Conservation (phyloP, 2,113 vertebrate species). For the Oryzias curvinotus region DNA sequence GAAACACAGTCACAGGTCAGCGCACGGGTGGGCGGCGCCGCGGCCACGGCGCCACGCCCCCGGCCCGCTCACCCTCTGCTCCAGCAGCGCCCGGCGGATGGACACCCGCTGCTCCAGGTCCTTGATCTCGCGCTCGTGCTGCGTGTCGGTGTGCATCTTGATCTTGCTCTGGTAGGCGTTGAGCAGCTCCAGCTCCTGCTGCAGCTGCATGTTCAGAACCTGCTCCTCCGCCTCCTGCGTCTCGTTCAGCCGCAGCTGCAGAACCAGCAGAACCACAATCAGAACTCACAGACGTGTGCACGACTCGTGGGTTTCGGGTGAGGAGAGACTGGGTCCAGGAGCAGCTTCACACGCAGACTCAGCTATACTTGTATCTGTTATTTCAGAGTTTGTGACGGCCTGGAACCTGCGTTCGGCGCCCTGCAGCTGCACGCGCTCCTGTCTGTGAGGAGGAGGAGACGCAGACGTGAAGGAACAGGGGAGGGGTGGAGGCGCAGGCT, state of each 20-base stretch:
- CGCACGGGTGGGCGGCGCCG: background rate
- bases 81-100: slow-evolving; percentile 86
- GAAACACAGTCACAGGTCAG: slow-evolving; percentile 5
- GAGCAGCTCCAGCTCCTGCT: slow-evolving; percentile 90
- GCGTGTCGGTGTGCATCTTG: slow-evolving; percentile 89
- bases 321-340: no score
- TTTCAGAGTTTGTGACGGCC: no score
- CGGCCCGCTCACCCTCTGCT: slow-evolving; percentile 75
- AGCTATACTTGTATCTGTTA: no score
- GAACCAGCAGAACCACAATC: background rate
- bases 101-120: slow-evolving; percentile 90
- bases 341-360: no score
- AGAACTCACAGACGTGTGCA: no score
- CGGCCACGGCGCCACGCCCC: background rate
- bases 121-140: slow-evolving; percentile 86
- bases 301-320: no score
- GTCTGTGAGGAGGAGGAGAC: no score
- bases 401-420: no score
- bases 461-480: no score
- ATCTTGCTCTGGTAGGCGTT: slow-evolving; percentile 95
- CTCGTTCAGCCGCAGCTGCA: slow-evolving; percentile 87
- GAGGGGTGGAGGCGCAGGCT: no score
- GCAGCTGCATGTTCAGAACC: slow-evolving; percentile 88
- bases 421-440: no score
- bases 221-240: slow-evolving; percentile 90